Evolutionary conservation across 2,888 invertebrate genomes (phyloP).

Genomic region (Helobdella robusta): DNA sequence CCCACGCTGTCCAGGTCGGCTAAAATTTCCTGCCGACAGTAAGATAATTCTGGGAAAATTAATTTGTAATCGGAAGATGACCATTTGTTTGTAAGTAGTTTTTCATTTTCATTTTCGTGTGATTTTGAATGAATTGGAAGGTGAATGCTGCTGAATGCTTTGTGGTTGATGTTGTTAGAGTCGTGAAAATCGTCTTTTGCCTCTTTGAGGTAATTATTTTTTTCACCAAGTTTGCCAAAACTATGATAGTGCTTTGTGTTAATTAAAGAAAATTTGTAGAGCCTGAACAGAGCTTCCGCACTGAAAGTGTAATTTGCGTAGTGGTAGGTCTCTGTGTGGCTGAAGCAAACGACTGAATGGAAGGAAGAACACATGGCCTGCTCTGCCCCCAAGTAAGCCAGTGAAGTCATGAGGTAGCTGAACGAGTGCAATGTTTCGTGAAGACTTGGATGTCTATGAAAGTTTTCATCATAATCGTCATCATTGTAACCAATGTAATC

Average conservation of each 20-base stretch:
- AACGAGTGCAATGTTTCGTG: constrained; percentile 19
- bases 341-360: constrained; percentile 35
- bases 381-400: constrained; percentile 34
- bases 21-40: constrained; percentile 33
- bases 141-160: too few species aligned
- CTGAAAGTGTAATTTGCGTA: constrained; percentile 35
- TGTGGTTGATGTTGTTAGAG: too few species aligned
- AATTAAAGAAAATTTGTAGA: too few species aligned
- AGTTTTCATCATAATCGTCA: neutral
- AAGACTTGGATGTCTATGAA: neutral
- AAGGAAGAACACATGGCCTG: constrained; percentile 34
- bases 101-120: constrained; percentile 1
- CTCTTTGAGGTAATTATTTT: too few species aligned
- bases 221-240: too few species aligned
- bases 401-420: constrained; percentile 32
- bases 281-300: constrained; percentile 32
- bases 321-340: constrained; percentile 35
- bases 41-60: constrained; percentile 34
- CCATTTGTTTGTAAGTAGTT: constrained; percentile 26
- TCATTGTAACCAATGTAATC: neutral
- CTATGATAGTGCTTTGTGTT: too few species aligned
- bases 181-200: too few species aligned
- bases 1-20: constrained; percentile 34
- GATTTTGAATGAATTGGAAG: constrained; percentile 13
- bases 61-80: constrained; percentile 24